Evolutionary conservation across 2,888 invertebrate species (phyloP).

Genomic region (Tetragonula carbonaria): DNA sequence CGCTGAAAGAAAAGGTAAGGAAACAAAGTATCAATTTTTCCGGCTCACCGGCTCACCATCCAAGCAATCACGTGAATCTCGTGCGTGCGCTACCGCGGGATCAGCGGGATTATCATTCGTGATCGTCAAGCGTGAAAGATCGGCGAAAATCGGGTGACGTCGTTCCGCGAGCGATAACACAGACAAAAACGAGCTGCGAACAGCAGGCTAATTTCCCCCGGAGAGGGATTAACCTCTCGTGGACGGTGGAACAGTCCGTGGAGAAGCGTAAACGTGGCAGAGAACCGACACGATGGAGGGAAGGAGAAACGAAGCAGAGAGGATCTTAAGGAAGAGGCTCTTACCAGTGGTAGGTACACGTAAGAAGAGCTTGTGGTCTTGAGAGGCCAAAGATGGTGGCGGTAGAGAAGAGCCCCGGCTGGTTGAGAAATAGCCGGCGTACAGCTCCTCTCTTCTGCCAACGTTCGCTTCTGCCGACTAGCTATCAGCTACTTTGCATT

Average conservation of each 20-base stretch:
- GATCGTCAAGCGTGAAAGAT: background rate
- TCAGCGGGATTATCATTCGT: no score
- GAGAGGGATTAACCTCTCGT: constrained; percentile 66
- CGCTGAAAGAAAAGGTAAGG: no score
- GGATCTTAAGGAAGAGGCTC: constrained; percentile 67
- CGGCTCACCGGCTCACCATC: background rate
- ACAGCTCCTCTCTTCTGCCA: constrained; percentile 37
- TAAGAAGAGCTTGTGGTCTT: constrained; percentile 70
- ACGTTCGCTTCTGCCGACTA: no score
- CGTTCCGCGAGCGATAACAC: constrained; percentile 3
- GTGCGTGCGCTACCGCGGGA: background rate
- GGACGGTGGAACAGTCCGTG: constrained; percentile 39
- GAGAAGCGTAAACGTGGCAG: constrained; percentile 46
- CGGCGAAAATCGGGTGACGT: constrained; percentile 38
- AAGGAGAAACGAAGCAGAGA: constrained; percentile 37
- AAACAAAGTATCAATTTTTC: background rate
- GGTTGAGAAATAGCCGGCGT: constrained; percentile 61
- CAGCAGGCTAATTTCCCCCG: constrained; percentile 66
- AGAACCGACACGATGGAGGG: constrained; percentile 19
- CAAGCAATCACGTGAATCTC: background rate
- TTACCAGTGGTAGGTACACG: constrained; percentile 67
- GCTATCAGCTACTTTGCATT: constrained; percentile 76
- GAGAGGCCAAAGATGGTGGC: constrained; percentile 61
- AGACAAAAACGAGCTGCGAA: constrained; percentile 62
- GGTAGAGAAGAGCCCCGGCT: constrained; percentile 39